A percentile compares a stretch with the other conserved stretches of the same genome.
phyloP scores from a whole-genome alignment of 2,797 vertebrate genomes.

The Tenualosa ilisha region DNA sequence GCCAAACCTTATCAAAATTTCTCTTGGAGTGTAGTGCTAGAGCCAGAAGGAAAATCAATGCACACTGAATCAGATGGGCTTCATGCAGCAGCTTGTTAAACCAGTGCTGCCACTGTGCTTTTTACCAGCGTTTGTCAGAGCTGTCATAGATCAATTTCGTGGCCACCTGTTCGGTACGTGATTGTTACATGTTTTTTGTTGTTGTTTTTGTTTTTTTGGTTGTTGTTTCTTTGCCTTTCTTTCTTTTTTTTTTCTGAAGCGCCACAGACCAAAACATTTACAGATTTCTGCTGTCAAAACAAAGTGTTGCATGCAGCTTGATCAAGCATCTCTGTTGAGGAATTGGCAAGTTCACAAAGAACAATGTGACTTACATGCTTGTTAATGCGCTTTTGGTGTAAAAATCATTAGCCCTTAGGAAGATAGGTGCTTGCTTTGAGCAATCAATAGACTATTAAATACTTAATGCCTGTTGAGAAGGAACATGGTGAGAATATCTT shows the following conservation, averaged over 20 bases:
- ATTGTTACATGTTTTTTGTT: background rate
- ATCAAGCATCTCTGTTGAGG: conserved; percentile 7
- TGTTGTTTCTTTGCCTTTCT: background rate
- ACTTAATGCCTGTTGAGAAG: background rate
- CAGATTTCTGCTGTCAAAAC: background rate
- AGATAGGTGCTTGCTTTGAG: background rate
- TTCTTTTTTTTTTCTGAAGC: background rate
- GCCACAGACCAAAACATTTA: background rate
- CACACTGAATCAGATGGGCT: background rate
- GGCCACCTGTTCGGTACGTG: background rate
- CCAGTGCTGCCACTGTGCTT: background rate
- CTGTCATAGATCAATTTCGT: conserved; percentile 18
- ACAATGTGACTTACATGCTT: background rate
- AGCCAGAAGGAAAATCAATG: conserved; percentile 15
- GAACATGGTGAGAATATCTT: background rate
- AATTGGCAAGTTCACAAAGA: background rate
- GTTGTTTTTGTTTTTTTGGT: too few relatives aligned
- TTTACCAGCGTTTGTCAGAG: conserved; percentile 1
- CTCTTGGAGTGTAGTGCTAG: background rate
- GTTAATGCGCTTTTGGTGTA: background rate
- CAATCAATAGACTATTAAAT: background rate
- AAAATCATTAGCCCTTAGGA: background rate
- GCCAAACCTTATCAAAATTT: conserved; percentile 7
- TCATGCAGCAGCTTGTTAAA: conserved; percentile 6
- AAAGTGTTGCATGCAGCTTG: background rate